Conservation (phyloP, 2,797 vertebrate genomes). For the Ammospiza maritima region DNA sequence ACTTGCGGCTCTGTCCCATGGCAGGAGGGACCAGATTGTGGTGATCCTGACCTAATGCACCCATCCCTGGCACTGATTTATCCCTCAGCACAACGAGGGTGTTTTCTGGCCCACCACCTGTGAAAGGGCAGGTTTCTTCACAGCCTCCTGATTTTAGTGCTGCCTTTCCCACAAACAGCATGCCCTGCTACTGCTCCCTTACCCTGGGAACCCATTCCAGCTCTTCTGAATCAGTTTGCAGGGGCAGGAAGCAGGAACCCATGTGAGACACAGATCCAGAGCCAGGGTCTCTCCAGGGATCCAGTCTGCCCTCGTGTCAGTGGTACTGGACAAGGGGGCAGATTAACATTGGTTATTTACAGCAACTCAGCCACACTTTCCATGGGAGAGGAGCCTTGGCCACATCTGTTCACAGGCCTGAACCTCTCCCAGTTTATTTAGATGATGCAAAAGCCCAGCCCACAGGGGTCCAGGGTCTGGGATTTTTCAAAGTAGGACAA, state of each 20-base stretch:
- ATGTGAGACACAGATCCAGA: not conserved
- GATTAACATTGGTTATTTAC: not conserved
- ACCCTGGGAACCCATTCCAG: not conserved
- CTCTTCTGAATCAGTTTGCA: not conserved
- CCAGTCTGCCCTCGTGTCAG: not conserved
- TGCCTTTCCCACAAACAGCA: not conserved
- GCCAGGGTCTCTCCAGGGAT: not conserved
- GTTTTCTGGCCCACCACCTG: not conserved
- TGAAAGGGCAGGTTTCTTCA: not conserved
- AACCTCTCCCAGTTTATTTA: not conserved
- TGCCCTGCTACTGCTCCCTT: not conserved
- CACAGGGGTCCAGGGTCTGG: not conserved
- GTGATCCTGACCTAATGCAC: not conserved
- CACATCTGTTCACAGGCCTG: not conserved
- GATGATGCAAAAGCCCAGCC: not conserved
- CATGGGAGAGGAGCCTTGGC: not conserved
- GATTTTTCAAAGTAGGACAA: constrained; percentile 3
- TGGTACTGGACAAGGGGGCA: not conserved
- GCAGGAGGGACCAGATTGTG: not conserved
- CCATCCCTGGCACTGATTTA: not conserved
- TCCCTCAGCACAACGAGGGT: accelerated
- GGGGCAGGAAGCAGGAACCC: not conserved
- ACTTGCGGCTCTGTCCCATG: not conserved
- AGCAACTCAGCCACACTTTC: accelerated
- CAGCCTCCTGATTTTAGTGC: not conserved